Evolutionary conservation across 64 coral and sea anemone genomes (phyloP).

Genomic region (Dendronephthya gigantea): DNA sequence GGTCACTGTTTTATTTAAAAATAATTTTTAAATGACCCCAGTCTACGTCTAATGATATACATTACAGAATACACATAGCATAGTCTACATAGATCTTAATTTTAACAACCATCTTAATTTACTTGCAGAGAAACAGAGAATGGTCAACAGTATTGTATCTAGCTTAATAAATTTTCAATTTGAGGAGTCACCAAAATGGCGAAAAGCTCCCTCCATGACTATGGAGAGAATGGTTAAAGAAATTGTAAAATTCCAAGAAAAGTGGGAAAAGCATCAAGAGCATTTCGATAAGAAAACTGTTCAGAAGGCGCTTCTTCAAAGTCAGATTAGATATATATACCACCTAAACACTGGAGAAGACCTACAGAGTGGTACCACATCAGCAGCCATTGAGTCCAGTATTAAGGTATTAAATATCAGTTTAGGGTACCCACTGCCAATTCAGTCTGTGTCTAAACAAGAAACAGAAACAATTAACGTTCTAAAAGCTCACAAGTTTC

Average conservation of each 20-base stretch:
- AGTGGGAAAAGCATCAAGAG: background rate
- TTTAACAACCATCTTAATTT: background rate
- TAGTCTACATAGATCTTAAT: no score
- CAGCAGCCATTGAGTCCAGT: background rate
- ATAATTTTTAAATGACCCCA: no score
- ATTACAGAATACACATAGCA: no score
- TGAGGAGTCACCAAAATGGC: constrained; percentile 9
- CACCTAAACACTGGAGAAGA: constrained; percentile 58
- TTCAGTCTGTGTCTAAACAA: constrained; percentile 17
- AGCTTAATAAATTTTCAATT: constrained; percentile 18
- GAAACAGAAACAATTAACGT: constrained; percentile 70
- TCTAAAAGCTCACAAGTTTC: constrained; percentile 31
- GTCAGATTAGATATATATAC: constrained; percentile 33
- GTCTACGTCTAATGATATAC: no score
- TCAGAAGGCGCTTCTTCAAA: background rate
- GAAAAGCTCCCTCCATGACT: constrained; percentile 15
- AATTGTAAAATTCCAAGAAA: constrained; percentile 16
- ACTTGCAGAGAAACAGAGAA: background rate
- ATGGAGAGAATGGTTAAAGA: constrained; percentile 9
- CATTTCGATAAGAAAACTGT: background rate
- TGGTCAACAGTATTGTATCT: background rate
- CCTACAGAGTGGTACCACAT: constrained; percentile 34
- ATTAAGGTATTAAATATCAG: background rate
- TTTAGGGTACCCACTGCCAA: no score
- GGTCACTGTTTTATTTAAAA: no score